Conservation (phyloP, 2,888 invertebrate species). For the Nemotelus pantherinus region DNA sequence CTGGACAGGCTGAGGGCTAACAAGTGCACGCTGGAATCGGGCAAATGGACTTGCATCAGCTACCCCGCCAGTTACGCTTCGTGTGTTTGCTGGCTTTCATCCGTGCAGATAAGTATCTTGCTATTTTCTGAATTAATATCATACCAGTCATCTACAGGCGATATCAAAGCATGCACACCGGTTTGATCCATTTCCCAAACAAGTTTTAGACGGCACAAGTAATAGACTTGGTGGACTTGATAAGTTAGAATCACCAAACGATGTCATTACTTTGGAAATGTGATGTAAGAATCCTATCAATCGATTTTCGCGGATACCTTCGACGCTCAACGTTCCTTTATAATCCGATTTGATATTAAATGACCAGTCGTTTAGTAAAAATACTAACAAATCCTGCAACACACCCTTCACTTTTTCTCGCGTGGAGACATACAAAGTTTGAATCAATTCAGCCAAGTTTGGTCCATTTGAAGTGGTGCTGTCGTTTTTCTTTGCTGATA, state of each 20-base stretch:
- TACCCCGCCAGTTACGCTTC: conserved; percentile 65
- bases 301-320: conserved; percentile 84
- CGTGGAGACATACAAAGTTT: conserved; percentile 80
- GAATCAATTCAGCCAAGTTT: conserved; percentile 81
- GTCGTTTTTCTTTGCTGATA: conserved; percentile 75
- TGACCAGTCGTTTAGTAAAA: conserved; percentile 87
- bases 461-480: conserved; percentile 62
- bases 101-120: conserved; percentile 67
- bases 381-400: conserved; percentile 82
- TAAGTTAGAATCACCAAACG: conserved; percentile 70
- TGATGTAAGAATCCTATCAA: conserved; percentile 60
- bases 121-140: conserved; percentile 71
- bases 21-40: too few species aligned
- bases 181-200: conserved; percentile 89
- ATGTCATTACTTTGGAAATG: conserved; percentile 61
- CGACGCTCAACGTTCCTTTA: conserved; percentile 80
- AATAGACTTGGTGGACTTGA: conserved; percentile 81
- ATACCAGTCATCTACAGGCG: conserved; percentile 79
- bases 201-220: conserved; percentile 88
- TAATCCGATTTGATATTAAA: conserved; percentile 90
- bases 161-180: conserved; percentile 82
- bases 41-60: too few species aligned
- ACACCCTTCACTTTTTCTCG: conserved; percentile 93
- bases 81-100: conserved; percentile 60
- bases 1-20: too few species aligned